phyloP scores from a whole-genome alignment of 2,797 vertebrate genomes.

The Streptopelia turtur region DNA sequence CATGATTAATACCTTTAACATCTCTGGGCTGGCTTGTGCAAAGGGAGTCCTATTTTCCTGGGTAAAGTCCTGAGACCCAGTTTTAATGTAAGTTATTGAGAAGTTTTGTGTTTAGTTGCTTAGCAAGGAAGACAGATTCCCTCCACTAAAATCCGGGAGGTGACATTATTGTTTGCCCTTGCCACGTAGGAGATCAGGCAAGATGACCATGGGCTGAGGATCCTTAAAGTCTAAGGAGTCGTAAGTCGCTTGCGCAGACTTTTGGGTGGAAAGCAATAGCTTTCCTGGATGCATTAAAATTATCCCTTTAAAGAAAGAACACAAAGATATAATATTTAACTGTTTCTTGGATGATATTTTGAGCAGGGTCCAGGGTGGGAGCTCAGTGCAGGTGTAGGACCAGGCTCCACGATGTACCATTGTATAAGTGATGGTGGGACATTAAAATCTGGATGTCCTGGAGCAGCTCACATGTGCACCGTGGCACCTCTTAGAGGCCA shows the following conservation, averaged over 20 bases:
- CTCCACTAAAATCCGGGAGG: neutral
- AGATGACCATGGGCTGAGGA: neutral
- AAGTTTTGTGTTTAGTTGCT: neutral
- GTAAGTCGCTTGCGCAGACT: neutral
- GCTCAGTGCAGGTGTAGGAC: neutral
- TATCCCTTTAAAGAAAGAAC: neutral
- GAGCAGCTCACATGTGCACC: neutral
- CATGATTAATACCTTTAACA: neutral
- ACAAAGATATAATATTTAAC: neutral
- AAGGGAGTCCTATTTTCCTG: neutral
- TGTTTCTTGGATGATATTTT: neutral
- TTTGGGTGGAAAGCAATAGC: neutral
- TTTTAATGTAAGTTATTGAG: neutral
- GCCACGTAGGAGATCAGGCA: neutral
- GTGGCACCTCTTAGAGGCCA: neutral
- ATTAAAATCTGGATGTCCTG: neutral
- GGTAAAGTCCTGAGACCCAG: neutral
- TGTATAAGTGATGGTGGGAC: neutral
- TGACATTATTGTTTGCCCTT: neutral
- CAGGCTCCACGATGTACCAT: accelerated
- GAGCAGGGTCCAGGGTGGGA: neutral
- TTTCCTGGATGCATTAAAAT: neutral
- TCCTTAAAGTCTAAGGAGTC: neutral
- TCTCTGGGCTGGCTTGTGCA: neutral
- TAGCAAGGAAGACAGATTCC: neutral